Conservation (phyloP, 2,113 vertebrate species). For the Macaca mulatta region DNA sequence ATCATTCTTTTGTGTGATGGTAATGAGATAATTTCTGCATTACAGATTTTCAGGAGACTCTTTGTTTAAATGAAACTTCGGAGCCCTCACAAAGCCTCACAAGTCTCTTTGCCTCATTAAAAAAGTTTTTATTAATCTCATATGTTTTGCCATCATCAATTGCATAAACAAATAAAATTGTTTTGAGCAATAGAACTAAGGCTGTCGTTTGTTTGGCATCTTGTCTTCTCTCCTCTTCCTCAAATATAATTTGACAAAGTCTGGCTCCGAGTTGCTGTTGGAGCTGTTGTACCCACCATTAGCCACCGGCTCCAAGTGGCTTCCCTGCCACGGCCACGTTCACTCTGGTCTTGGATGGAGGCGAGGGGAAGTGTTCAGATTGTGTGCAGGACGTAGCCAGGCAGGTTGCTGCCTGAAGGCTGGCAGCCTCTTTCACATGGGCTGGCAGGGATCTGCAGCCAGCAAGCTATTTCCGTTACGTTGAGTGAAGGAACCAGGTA, state of each 20-base stretch:
- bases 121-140: constrained; percentile 68
- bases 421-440: neutral
- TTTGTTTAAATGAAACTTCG: constrained; percentile 68
- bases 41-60: constrained; percentile 57
- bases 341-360: neutral
- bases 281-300: neutral
- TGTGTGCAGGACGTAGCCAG: neutral
- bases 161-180: constrained; percentile 48
- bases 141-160: constrained; percentile 60
- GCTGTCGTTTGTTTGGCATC: constrained; percentile 50
- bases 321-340: neutral
- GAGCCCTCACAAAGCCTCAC: constrained; percentile 21
- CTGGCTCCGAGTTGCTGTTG: neutral
- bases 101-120: constrained; percentile 27
- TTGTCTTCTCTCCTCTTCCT: neutral
- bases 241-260: neutral
- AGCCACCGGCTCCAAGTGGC: neutral
- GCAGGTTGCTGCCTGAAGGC: neutral
- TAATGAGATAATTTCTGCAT: constrained; percentile 37
- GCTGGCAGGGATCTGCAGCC: neutral
- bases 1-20: constrained; percentile 42
- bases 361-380: constrained; percentile 34
- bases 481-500: neutral
- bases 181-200: constrained; percentile 62
- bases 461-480: neutral